These are phyloP conservation scores for Cataglyphis albicans DNA, from an alignment of 2,888 invertebrate species.

Conservation along the genomic window DNA sequence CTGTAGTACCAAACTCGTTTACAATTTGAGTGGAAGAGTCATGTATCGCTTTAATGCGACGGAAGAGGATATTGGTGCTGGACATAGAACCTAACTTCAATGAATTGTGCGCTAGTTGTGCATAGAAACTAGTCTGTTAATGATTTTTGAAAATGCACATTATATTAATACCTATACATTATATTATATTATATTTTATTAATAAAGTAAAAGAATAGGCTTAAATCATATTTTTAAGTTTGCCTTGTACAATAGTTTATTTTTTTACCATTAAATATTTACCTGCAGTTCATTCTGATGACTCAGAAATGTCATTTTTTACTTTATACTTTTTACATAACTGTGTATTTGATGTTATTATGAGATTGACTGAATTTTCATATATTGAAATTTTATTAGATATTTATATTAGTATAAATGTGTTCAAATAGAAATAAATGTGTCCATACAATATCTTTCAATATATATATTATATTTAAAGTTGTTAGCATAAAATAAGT, in stretches of 20 bases:
- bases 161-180: not conserved
- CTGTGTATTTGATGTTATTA: not conserved
- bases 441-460: slow-evolving; percentile 13
- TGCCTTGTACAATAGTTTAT: slow-evolving; percentile 6
- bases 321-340: not conserved
- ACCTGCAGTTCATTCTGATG: slow-evolving; percentile 51
- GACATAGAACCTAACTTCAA: slow-evolving; percentile 48
- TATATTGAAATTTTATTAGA: not conserved
- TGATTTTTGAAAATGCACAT: not conserved
- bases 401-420: not conserved
- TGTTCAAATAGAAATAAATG: not conserved
- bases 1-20: slow-evolving; percentile 75
- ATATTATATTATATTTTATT: not conserved
- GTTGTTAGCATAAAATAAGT: slow-evolving; percentile 29
- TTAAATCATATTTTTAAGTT: slow-evolving; percentile 4
- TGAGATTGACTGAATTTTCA: not conserved
- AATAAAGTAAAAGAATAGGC: not conserved
- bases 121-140: slow-evolving; percentile 49
- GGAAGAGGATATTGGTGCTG: slow-evolving; percentile 33
- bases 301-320: slow-evolving; percentile 39
- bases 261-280: slow-evolving; percentile 23
- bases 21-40: slow-evolving; percentile 73
- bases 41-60: slow-evolving; percentile 22
- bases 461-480: slow-evolving; percentile 34
- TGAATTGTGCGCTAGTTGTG: slow-evolving; percentile 46